Evolutionary conservation across 2,888 invertebrate species (phyloP), one percentile per base, ranked within the genome.

Genomic region (Epistrophella euchroma): DNA sequence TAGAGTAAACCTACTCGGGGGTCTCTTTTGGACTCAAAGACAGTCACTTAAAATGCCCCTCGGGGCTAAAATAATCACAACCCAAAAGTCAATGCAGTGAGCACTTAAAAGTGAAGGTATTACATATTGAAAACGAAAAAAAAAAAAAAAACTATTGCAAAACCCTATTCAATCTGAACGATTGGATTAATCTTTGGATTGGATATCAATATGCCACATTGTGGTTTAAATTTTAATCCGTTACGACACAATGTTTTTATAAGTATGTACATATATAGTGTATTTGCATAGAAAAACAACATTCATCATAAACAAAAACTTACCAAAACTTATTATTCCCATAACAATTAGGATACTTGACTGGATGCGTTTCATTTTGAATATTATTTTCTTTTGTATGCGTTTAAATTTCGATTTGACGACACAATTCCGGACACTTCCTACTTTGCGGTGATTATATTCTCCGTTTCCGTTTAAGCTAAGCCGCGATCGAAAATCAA

Each of bases 331-430:
- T 32, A 88, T 56, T 45, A 89, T 68, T 62, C 88, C 89, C 85
- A 91, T 88, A 88, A 89, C 83, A 82, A 91, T 88, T 71, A 90
- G 62, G 72, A 85, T 68, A 89, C 88, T 89, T 45, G 88, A 71
- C 82, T 88, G 88, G 60, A 89, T 64, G 35, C 88, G 87, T 81
- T 88, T 87, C 91, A 91, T 91, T 10, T 71, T 90, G 28, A 40
- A 28, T 35, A 19, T 72, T 58, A 32, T 72, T 74, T 56, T 52
- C 19, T 56, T 45, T 70, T 22, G 15, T 22, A 62, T 68, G 35
- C 19, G 47, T 64, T 52, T 77, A 70, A 56, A 37, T 77, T 45
- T 43, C n/a, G 37, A 43, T 68, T 60, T 22, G 66, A 45, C 40
- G 68, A 62, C 78, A 79, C 72, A 73, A 68, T 75, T 73, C 43